phyloP scores from a whole-genome alignment of 53 echinoderm and acorn worm species.

The Apostichopus leukothele region DNA sequence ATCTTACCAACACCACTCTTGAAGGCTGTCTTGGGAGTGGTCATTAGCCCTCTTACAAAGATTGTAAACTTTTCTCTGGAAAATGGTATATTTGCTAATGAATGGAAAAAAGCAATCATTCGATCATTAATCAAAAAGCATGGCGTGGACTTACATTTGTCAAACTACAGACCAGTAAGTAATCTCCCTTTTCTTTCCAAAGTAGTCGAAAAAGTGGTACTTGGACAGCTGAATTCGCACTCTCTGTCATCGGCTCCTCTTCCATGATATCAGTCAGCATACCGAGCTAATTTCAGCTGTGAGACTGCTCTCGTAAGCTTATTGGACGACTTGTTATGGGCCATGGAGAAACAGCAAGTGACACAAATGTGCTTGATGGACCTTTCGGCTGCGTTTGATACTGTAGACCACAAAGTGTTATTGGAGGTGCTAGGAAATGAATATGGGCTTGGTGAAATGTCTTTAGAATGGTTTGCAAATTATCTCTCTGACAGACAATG shows the following conservation, averaged over 20 bases:
- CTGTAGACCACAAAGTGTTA: neutral
- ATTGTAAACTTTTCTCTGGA: neutral
- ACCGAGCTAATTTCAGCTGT: neutral
- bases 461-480: too few species aligned
- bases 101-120: neutral
- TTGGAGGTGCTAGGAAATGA: neutral
- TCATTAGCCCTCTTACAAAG: neutral
- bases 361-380: neutral
- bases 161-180: neutral
- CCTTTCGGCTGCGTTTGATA: constrained; percentile 11
- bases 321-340: constrained; percentile 1
- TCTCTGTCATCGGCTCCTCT: neutral
- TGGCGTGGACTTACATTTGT: neutral
- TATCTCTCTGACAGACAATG: too few species aligned
- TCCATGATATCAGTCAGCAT: constrained; percentile 27
- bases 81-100: neutral
- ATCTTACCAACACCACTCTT: neutral
- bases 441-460: neutral
- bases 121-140: neutral
- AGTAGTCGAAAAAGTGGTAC: neutral
- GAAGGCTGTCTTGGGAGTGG: neutral
- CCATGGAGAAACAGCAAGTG: neutral
- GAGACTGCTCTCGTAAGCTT: constrained; percentile 33
- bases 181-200: constrained; percentile 1
- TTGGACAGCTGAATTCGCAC: neutral